phyloP scores from a whole-genome alignment of 1,140 invertebrate genomes.

The Pachypsylla venusta region DNA sequence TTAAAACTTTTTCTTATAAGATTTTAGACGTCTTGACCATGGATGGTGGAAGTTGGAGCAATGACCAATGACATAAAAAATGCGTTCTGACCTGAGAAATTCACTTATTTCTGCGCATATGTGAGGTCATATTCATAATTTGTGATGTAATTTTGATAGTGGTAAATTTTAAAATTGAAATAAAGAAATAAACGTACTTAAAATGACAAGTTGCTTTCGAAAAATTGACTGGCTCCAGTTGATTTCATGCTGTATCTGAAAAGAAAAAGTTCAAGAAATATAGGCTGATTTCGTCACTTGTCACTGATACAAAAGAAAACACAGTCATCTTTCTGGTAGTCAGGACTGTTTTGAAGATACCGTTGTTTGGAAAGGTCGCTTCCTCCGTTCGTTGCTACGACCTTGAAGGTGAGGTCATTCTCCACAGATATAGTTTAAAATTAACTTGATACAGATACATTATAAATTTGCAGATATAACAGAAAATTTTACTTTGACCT shows the following conservation, averaged over 20 bases:
- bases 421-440: conserved; percentile 3
- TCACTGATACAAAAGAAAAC: no score
- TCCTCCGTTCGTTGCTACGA: neutral
- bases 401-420: conserved; percentile 6
- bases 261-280: no score
- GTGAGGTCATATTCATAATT: neutral
- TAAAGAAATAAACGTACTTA: neutral
- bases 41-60: neutral
- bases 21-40: neutral
- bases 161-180: neutral
- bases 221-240: no score
- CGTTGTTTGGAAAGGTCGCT: conserved; percentile 7
- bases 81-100: conserved; percentile 8
- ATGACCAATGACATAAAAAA: conserved; percentile 7
- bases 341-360: no score
- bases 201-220: no score
- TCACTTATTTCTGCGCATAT: conserved; percentile 8
- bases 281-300: no score
- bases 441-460: no score
- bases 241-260: no score
- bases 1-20: no score
- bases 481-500: no score
- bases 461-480: no score
- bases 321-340: no score
- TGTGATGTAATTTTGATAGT: neutral